Conservation (phyloP, 2,888 invertebrate species). For the Idaea aversata region DNA sequence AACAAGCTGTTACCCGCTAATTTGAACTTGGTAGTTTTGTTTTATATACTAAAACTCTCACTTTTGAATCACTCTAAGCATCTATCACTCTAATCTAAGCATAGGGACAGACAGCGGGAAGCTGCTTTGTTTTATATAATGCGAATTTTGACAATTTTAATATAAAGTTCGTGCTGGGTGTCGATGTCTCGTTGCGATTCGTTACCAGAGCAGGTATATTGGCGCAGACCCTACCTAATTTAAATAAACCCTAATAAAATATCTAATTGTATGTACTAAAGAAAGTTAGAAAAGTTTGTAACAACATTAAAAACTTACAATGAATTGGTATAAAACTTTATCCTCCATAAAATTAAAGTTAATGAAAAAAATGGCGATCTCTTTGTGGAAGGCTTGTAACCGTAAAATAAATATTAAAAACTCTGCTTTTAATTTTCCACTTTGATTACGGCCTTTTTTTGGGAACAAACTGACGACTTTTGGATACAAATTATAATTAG, state of each 20-base stretch:
- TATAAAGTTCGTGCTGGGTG: too few species aligned
- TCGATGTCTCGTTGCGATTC: too few species aligned
- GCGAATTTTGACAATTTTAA: too few species aligned
- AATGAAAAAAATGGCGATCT: neutral
- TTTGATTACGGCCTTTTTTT: neutral
- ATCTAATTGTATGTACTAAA: neutral
- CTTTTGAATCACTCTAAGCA: too few species aligned
- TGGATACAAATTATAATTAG: neutral
- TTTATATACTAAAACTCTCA: too few species aligned
- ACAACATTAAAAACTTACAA: neutral
- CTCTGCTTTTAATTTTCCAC: neutral
- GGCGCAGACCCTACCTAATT: neutral
- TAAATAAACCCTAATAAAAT: neutral
- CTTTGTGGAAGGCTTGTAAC: neutral
- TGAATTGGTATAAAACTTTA: neutral
- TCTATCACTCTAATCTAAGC: too few species aligned
- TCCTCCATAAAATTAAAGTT: neutral
- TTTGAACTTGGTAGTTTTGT: too few species aligned
- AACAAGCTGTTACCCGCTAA: too few species aligned
- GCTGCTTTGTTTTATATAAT: too few species aligned
- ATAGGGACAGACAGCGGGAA: too few species aligned
- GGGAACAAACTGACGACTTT: neutral
- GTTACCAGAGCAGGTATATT: too few species aligned
- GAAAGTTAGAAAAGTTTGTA: neutral
- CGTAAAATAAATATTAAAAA: slow-evolving; percentile 1